A percentile compares a stretch with the other conserved stretches of the same genome.
Evolutionary conservation across 1,140 invertebrate genomes (phyloP).

Genomic region (Lanistes nyassanus): DNA sequence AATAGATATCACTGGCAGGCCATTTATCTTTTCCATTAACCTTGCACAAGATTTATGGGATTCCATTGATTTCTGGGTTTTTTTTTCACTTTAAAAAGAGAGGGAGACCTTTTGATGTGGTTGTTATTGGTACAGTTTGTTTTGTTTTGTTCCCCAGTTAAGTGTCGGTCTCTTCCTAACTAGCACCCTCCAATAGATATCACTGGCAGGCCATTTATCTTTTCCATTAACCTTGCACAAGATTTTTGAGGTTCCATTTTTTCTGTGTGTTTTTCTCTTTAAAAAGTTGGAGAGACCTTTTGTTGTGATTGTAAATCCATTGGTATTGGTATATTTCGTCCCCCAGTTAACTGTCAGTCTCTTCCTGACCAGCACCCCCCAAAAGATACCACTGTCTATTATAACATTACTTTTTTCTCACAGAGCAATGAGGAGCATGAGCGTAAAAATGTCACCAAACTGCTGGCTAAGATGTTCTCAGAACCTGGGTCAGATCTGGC

Average conservation of each 20-base stretch:
- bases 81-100: not conserved
- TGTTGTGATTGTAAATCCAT: not conserved
- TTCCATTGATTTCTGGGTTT: not conserved
- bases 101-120: not conserved
- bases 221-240: not conserved
- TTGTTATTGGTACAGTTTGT: not conserved
- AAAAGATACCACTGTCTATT: too few relatives aligned
- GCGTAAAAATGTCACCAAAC: conserved; percentile 85
- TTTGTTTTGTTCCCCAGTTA: not conserved
- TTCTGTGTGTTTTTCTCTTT: not conserved
- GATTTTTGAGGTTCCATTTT: not conserved
- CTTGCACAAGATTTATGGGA: not conserved
- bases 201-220: too few relatives aligned
- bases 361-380: too few relatives aligned
- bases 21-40: not conserved
- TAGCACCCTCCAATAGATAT: too few relatives aligned
- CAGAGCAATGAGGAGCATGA: conserved; percentile 88
- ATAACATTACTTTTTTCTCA: conserved; percentile 30
- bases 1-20: too few relatives aligned
- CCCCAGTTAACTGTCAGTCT: not conserved
- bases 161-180: too few relatives aligned
- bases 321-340: not conserved
- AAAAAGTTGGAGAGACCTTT: not conserved
- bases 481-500: conserved; percentile 92
- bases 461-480: conserved; percentile 96